A percentile compares a stretch with the other conserved stretches of the same genome.
phyloP scores from a whole-genome alignment of 2,888 invertebrate genomes.

The Meloe dianella region DNA sequence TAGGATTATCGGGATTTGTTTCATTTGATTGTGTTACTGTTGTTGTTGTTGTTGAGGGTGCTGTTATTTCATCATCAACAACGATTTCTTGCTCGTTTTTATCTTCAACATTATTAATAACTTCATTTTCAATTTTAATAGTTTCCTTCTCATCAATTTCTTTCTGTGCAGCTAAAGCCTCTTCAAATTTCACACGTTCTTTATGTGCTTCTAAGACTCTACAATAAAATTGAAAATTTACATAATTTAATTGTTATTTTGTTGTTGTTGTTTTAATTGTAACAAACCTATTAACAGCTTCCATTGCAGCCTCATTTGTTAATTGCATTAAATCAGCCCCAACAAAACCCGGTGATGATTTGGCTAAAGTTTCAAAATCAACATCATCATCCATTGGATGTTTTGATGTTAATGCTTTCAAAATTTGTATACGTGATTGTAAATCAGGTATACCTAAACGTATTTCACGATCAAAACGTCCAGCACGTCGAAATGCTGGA shows the following conservation, averaged over 20 bases:
- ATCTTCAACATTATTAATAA: constrained; percentile 26
- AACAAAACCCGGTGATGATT: constrained; percentile 92
- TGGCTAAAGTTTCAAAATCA: constrained; percentile 76
- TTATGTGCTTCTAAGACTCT: constrained; percentile 52
- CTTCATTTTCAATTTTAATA: constrained; percentile 22
- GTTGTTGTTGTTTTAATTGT: constrained; percentile 9
- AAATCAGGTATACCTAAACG: constrained; percentile 92
- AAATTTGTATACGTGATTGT: constrained; percentile 79
- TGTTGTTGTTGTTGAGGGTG: constrained; percentile 8
- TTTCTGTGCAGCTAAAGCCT: constrained; percentile 38
- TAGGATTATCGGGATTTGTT: constrained; percentile 25
- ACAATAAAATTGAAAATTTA: constrained; percentile 11
- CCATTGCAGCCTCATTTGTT: constrained; percentile 85
- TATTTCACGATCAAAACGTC: constrained; percentile 93
- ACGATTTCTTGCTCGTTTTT: constrained; percentile 41
- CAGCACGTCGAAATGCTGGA: constrained; percentile 88
- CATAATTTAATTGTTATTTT: no score
- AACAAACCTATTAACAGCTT: constrained; percentile 75
- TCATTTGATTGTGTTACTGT: constrained; percentile 37
- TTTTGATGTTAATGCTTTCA: constrained; percentile 69
- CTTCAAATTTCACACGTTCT: constrained; percentile 43
- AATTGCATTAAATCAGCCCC: constrained; percentile 92
- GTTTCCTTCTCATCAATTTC: constrained; percentile 32
- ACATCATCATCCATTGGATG: constrained; percentile 74
- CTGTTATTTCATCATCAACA: constrained; percentile 45